phyloP scores from a whole-genome alignment of 2,797 vertebrate genomes.

The Channa striata region DNA sequence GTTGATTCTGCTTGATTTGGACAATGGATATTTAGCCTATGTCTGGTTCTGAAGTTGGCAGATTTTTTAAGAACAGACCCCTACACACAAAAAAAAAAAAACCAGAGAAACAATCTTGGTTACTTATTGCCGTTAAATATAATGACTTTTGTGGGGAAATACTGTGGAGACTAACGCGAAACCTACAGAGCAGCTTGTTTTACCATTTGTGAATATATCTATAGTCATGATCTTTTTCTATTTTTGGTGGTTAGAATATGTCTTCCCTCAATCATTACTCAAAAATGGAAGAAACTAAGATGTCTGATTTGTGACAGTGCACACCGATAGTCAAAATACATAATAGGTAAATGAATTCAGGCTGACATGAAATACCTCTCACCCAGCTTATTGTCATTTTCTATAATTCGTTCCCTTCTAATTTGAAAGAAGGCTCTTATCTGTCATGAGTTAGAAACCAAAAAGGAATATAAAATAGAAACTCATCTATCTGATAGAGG shows the following conservation, averaged over 20 bases:
- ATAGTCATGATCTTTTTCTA: background rate
- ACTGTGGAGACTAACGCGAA: background rate
- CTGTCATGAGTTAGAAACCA: conserved; percentile 1
- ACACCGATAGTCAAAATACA: background rate
- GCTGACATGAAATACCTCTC: conserved; percentile 4
- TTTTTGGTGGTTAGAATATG: too few species aligned
- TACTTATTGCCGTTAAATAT: too few species aligned
- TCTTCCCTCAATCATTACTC: background rate
- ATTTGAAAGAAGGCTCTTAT: conserved; percentile 6
- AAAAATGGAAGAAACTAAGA: background rate
- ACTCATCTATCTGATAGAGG: conserved; percentile 8
- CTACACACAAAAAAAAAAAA: too few species aligned
- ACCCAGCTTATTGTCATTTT: background rate
- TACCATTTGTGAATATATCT: background rate
- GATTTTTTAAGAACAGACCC: background rate
- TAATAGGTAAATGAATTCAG: background rate
- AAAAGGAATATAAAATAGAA: background rate
- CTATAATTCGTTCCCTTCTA: background rate
- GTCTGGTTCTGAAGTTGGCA: background rate
- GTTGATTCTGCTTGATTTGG: too few species aligned
- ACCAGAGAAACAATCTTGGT: too few species aligned
- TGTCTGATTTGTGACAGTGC: conserved; percentile 1
- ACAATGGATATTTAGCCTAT: too few species aligned
- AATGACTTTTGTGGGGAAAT: background rate
- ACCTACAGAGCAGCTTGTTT: background rate